These are phyloP conservation scores for Eumaeus atala DNA, from an alignment of 1,140 invertebrate genomes.

Conservation along the genomic window DNA sequence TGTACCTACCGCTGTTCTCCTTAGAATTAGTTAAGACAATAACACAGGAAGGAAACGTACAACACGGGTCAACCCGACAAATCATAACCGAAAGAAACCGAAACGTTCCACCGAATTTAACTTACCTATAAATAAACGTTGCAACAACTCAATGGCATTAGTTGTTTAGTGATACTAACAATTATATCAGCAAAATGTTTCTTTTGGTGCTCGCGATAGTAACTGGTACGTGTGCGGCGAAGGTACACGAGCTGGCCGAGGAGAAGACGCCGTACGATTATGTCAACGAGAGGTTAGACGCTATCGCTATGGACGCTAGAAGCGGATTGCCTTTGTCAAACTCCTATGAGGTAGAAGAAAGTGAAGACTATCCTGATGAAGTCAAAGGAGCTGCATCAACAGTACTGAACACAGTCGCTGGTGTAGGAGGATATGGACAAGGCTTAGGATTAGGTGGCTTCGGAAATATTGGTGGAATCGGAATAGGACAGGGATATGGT, in stretches of 20 bases:
- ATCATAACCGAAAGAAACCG: slow-evolving; percentile 60
- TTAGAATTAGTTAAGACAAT: slow-evolving; percentile 68
- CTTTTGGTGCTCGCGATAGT: slow-evolving; percentile 42
- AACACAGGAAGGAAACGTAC: slow-evolving; percentile 68
- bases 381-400: slow-evolving; percentile 58
- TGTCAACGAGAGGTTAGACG: slow-evolving; percentile 53
- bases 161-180: slow-evolving; percentile 48
- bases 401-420: slow-evolving; percentile 55
- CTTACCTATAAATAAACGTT: slow-evolving; percentile 64
- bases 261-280: slow-evolving; percentile 66
- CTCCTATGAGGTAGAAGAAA: slow-evolving; percentile 68
- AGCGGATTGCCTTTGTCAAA: slow-evolving; percentile 58
- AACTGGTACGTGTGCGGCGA: slow-evolving; percentile 35
- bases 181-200: slow-evolving; percentile 56
- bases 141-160: slow-evolving; percentile 59
- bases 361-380: slow-evolving; percentile 61
- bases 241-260: slow-evolving; percentile 46
- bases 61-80: slow-evolving; percentile 43
- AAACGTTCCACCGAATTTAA: slow-evolving; percentile 65
- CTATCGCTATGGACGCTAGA: slow-evolving; percentile 41
- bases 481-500: slow-evolving; percentile 39
- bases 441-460: slow-evolving; percentile 41
- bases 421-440: slow-evolving; percentile 43
- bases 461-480: slow-evolving; percentile 39
- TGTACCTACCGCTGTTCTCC: slow-evolving; percentile 63